Conservation (phyloP, 2,888 invertebrate genomes). For the Cancer borealis region DNA sequence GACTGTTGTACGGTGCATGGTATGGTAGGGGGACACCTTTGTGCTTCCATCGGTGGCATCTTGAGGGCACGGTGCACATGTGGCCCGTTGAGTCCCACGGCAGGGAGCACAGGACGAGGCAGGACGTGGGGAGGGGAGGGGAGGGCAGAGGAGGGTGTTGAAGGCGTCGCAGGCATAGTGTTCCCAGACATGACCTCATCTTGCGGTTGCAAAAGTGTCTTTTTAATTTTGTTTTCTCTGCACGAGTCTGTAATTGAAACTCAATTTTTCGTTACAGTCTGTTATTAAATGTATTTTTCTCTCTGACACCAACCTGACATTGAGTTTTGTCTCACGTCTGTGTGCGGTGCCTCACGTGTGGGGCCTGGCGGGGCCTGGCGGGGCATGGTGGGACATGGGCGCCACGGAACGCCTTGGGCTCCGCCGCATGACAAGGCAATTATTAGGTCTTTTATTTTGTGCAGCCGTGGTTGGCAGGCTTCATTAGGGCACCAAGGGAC, state of each 20-base stretch:
- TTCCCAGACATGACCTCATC: background rate
- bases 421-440: conserved; percentile 5
- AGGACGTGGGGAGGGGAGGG: background rate
- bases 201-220: background rate
- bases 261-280: background rate
- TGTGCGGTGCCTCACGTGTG: background rate
- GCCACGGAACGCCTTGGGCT: background rate
- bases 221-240: background rate
- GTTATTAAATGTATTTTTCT: background rate
- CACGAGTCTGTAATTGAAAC: background rate
- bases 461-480: background rate
- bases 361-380: background rate
- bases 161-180: background rate
- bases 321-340: background rate
- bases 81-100: background rate
- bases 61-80: background rate
- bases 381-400: background rate
- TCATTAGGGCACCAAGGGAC: background rate
- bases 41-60: background rate
- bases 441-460: background rate
- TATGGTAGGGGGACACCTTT: background rate
- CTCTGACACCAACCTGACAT: background rate
- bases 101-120: background rate
- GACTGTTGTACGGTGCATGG: background rate
- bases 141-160: background rate